A percentile compares a stretch with the other conserved stretches of the same genome.
These are phyloP conservation scores for Epistrophe eligans DNA, from an alignment of 2,888 invertebrate genomes.

Conservation along the genomic window DNA sequence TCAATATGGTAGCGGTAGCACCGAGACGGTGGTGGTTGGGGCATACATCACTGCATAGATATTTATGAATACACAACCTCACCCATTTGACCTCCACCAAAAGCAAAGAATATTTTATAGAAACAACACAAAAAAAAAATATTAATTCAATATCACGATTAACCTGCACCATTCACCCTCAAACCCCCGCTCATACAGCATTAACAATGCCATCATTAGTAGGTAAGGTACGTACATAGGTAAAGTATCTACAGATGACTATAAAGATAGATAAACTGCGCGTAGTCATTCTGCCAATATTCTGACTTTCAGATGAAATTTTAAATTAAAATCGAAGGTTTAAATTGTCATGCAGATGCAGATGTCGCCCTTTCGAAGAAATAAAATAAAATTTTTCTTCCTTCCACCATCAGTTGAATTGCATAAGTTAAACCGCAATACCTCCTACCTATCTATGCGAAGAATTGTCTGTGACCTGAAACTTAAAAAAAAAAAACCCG, in stretches of 20 bases:
- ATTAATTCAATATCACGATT: slow-evolving; percentile 73
- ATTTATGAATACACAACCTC: slow-evolving; percentile 32
- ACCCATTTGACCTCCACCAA: slow-evolving; percentile 49
- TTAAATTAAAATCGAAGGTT: slow-evolving; percentile 4
- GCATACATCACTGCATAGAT: slow-evolving; percentile 7
- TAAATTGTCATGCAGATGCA: slow-evolving; percentile 62
- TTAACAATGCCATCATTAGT: slow-evolving; percentile 54
- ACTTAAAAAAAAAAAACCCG: neutral
- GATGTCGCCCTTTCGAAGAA: slow-evolving; percentile 4
- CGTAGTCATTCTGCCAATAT: slow-evolving; percentile 2
- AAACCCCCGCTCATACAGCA: neutral
- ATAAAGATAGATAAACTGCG: neutral
- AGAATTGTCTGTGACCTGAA: slow-evolving; percentile 34
- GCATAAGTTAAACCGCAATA: slow-evolving; percentile 31
- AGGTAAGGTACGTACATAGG: neutral
- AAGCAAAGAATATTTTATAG: slow-evolving; percentile 21
- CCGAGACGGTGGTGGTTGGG: neutral
- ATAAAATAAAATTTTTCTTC: neutral
- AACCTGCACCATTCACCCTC: slow-evolving; percentile 66
- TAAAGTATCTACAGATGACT: neutral
- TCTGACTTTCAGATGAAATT: neutral
- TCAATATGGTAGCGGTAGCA: slow-evolving; percentile 23
- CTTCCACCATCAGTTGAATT: neutral
- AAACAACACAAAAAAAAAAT: slow-evolving; percentile 4
- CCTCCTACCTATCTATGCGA: slow-evolving; percentile 22